Conservation (phyloP, 2,888 invertebrate genomes). For the Ophioninae sp. region DNA sequence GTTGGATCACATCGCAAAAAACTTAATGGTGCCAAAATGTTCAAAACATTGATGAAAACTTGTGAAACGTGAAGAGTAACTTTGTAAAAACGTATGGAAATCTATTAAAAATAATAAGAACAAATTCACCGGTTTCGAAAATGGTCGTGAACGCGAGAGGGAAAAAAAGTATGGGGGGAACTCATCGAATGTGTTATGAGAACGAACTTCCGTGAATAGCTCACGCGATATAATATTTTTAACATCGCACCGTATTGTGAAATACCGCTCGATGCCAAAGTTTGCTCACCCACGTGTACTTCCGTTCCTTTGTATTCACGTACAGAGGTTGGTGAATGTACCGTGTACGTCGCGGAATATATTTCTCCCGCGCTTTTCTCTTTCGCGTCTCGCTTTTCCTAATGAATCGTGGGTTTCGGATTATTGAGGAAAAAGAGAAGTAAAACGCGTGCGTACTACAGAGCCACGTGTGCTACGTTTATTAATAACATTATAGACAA, state of each 20-base stretch:
- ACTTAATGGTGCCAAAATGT: too few relatives aligned
- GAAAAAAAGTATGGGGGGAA: neutral
- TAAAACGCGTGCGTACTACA: constrained; percentile 1
- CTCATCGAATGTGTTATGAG: constrained; percentile 4
- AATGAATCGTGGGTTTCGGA: constrained; percentile 50
- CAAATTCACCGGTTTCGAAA: neutral
- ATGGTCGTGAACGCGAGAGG: constrained; percentile 18
- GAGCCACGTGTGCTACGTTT: constrained; percentile 32
- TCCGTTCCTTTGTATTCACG: constrained; percentile 40
- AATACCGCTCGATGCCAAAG: constrained; percentile 13
- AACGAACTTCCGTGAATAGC: constrained; percentile 26
- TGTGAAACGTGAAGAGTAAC: too few relatives aligned
- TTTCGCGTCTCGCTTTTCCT: constrained; percentile 34
- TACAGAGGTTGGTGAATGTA: constrained; percentile 1
- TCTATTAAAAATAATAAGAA: too few relatives aligned
- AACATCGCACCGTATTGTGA: constrained; percentile 16
- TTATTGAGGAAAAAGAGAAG: constrained; percentile 30
- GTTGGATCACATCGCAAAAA: too few relatives aligned
- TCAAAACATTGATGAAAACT: too few relatives aligned
- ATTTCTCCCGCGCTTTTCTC: constrained; percentile 56
- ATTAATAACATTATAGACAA: constrained; percentile 41
- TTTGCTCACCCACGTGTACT: constrained; percentile 49
- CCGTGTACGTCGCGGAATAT: constrained; percentile 37
- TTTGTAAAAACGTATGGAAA: too few relatives aligned
- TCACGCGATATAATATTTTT: constrained; percentile 39